Base-by-base conservation (phyloP, 2,113 vertebrate genomes). In the Scalopus aquaticus region DNA sequence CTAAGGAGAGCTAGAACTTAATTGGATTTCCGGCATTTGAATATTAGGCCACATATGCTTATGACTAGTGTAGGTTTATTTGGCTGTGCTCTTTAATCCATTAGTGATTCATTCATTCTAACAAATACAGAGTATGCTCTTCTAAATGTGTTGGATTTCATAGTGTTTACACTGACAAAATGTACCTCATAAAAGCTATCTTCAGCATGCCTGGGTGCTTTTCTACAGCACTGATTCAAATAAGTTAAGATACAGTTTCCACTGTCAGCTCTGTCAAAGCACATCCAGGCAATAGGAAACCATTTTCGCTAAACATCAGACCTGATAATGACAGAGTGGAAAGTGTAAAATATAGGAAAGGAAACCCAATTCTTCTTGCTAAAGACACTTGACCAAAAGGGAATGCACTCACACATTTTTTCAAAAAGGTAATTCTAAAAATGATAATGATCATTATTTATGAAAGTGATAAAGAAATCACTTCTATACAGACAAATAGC, bases 11-110 rank as follows among this genome's bases (percentile, higher is more conserved):
- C 73, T 95, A 73, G 88, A 97, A 96, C 97, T 97, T 98, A 97
- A 97, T 94, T 98, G 96, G 96, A 98, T 98, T 98, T 98, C 93
- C 96, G 88, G 56, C 93, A 97, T 98, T 98, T 98, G 98, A 98
- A 98, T 98, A 98, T 96, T 96, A 95, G 94, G 67, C 97, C 96
- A 95, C 95, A 98, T 97, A 97, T 94, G 95, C 97, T 98, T 97
- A 97, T 90, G 85, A 97, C 96, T 97, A 98, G 98, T 85, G 94
- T 95, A 98, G 97, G 88, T 98, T 98, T 98, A 97, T 98, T 98
- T 98, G 95, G 96, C 95, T 97, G 64, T 96, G 93, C 62, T 92
- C 90, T 97, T 97, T 97, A 98, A 98, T 98, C 96, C 78, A 97
- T 96, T 97, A 97, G 80, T 80, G 92, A 98, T 96, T 95, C 93